Evolutionary conservation across 2,797 vertebrate species (phyloP), one percentile per base, ranked within the genome.

Genomic region (Phoeniculus purpureus): DNA sequence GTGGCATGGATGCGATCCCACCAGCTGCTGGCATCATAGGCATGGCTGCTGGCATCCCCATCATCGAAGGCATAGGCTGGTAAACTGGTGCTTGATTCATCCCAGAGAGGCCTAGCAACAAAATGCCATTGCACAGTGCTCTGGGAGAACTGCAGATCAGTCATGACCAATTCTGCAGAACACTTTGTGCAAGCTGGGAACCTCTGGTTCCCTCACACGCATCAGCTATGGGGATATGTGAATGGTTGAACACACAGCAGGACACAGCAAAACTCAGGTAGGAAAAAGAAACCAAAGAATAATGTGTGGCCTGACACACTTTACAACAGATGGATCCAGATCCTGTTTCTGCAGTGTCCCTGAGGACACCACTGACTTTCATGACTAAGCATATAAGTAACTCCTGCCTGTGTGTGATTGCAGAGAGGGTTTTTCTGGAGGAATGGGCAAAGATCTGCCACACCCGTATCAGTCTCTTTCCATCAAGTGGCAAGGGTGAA

Each of bases 81-180:
- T 98, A 99, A 56, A 88, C 73, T n/a, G 98, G 97, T 96, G 98
- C 94, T 82, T 96, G 95, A 68, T 98, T 92, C 95, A 97, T 96
- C 48, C 98, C 96, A 71, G 97, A 79, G 66, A 97, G 97, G 87
- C 98, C 98, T 99, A 70, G 68, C 85, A 37, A 70, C 25, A 79
- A 71, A 78, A 66, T 19, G 37, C 3, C 80, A 92, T 10, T 3
- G 20, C 15, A 74, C 26, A 15, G 5, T 40, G 74, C 5, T 59
- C 81, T 58, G 15, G 48, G 40, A 21, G 29, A 66, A 68, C 29
- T 3, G 1, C 47, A 34, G 43, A 26, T 43, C 21, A 68, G 14
- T 21, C 26, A 56, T 8, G 22, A 72, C 15, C 43, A 65, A 1
- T 21, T 34, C 58, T 15, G 10, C n/a, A 12, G 17, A 62, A 40